Percentiles rank a stretch among this genome's conserved stretches.
phyloP scores from a whole-genome alignment of 2,113 vertebrate species.

The Mirza zaza region DNA sequence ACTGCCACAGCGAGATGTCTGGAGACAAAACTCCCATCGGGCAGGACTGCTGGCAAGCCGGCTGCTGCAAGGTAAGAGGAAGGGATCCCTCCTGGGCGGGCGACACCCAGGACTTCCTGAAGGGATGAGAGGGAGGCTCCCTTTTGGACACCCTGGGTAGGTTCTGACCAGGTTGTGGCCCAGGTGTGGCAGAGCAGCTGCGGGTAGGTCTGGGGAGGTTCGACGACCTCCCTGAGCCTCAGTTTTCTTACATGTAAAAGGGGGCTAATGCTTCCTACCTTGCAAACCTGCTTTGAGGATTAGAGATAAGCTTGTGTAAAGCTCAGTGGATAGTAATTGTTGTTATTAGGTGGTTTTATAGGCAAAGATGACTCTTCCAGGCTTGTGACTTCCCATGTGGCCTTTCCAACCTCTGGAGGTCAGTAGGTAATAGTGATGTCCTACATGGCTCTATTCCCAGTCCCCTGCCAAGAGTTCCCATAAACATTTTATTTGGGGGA shows the following conservation, averaged over 20 bases:
- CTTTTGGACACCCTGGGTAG: background rate
- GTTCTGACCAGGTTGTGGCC: background rate
- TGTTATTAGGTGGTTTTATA: conserved; percentile 25
- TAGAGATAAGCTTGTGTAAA: background rate
- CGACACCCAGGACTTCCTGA: conserved; percentile 2
- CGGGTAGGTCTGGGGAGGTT: background rate
- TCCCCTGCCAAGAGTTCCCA: background rate
- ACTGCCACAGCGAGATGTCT: conserved; percentile 65
- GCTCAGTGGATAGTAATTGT: background rate
- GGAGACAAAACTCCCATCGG: background rate
- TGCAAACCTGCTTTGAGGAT: background rate
- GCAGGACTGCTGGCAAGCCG: conserved; percentile 11
- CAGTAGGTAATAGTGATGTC: background rate
- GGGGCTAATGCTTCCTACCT: background rate
- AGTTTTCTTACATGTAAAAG: background rate
- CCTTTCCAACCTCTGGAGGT: background rate
- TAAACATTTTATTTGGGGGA: conserved; percentile 1
- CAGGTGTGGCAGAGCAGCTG: background rate
- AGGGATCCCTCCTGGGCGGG: background rate
- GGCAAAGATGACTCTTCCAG: conserved; percentile 18
- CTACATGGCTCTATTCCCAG: background rate
- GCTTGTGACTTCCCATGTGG: conserved; percentile 25
- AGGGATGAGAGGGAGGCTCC: conserved; percentile 39
- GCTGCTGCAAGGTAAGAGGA: conserved; percentile 68
- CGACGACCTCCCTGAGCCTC: background rate